Evolutionary conservation across 2,113 vertebrate species (phyloP).

Genomic region (Euleptes europaea): DNA sequence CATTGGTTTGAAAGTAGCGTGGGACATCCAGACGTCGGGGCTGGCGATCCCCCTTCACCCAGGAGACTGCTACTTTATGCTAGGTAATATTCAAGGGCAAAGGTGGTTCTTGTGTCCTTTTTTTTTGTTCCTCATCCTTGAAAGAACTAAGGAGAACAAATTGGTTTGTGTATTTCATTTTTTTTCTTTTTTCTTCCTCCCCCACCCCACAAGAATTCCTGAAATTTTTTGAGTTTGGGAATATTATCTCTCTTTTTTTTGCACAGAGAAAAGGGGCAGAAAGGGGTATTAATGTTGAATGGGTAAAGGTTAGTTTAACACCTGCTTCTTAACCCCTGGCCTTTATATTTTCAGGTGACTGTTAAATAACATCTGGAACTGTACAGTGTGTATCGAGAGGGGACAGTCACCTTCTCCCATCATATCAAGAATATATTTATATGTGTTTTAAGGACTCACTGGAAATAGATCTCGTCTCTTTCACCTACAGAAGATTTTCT

Average conservation of each 20-base stretch:
- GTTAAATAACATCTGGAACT: constrained; percentile 6
- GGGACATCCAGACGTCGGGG: constrained; percentile 97
- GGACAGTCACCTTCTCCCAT: constrained; percentile 19
- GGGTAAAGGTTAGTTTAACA: constrained; percentile 1
- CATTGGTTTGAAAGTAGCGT: constrained; percentile 92
- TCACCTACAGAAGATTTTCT: constrained; percentile 26
- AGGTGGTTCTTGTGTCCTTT: not conserved
- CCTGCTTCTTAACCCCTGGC: constrained; percentile 1
- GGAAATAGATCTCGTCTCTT: not conserved
- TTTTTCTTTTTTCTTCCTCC: not conserved
- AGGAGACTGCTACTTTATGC: constrained; percentile 92
- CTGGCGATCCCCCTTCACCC: constrained; percentile 89
- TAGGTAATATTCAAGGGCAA: constrained; percentile 72
- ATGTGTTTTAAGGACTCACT: not conserved
- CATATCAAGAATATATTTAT: not conserved
- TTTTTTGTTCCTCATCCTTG: too few relatives aligned
- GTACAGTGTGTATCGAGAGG: not conserved
- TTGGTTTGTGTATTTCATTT: not conserved
- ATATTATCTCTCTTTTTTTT: not conserved
- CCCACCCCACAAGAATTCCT: not conserved
- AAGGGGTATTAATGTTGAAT: constrained; percentile 11
- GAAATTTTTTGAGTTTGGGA: not conserved
- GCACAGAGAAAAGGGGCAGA: not conserved
- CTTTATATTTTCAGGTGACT: not conserved
- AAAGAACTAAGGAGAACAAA: not conserved